phyloP scores from a whole-genome alignment of 1,140 invertebrate genomes.

The Diplogasteroides magnus region DNA sequence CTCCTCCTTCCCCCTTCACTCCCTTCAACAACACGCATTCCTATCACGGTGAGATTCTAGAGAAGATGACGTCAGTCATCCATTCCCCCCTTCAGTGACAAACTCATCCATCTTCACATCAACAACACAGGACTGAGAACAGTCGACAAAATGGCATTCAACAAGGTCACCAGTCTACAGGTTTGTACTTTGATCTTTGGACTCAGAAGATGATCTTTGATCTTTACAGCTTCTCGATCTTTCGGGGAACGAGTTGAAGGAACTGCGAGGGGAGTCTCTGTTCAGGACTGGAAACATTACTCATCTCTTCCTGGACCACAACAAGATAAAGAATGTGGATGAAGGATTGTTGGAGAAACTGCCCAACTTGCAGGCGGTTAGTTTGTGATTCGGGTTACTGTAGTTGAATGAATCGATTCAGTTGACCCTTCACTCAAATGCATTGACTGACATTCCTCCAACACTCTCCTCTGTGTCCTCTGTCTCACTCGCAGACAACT shows the following conservation, averaged over 20 bases:
- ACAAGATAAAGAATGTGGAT: conserved; percentile 34
- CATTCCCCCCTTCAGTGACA: conserved; percentile 17
- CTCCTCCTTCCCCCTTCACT: conserved; percentile 31
- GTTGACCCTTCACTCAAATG: conserved; percentile 22
- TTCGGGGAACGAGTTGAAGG: conserved; percentile 21
- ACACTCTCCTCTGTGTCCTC: conserved; percentile 9
- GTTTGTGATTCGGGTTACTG: background rate
- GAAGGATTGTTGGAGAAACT: conserved; percentile 27
- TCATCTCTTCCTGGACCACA: conserved; percentile 40
- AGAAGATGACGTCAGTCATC: too few relatives aligned
- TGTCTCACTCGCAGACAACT: conserved; percentile 34
- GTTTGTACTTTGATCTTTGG: background rate
- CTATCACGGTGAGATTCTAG: conserved; percentile 16
- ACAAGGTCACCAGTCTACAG: conserved; percentile 35
- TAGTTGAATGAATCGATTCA: background rate
- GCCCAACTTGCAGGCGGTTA: conserved; percentile 37
- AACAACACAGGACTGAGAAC: conserved; percentile 33
- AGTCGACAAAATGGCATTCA: conserved; percentile 45
- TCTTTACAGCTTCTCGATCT: conserved; percentile 28
- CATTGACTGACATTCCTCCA: conserved; percentile 7
- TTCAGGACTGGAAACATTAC: conserved; percentile 20
- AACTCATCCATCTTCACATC: conserved; percentile 41
- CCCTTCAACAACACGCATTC: conserved; percentile 38
- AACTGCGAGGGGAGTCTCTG: conserved; percentile 25
- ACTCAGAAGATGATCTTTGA: background rate